phyloP scores from a whole-genome alignment of 2,113 vertebrate genomes.

The Triplophysa siluroides region DNA sequence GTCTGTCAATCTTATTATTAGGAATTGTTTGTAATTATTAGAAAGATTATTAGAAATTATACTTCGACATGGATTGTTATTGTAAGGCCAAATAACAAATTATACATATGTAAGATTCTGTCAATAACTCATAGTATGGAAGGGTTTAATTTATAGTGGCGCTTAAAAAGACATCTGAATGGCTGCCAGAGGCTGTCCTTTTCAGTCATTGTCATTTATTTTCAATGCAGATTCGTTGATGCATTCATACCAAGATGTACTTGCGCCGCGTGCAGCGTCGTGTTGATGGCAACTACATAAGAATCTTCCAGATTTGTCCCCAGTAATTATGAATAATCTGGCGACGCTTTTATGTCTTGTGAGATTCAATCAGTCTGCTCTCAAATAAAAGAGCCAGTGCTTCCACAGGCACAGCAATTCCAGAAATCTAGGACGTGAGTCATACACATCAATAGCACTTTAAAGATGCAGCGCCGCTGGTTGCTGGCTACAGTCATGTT shows the following conservation, averaged over 20 bases:
- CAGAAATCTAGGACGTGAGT: constrained; percentile 51
- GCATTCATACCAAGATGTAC: neutral
- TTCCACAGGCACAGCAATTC: constrained; percentile 41
- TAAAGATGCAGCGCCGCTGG: constrained; percentile 18
- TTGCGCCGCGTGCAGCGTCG: constrained; percentile 4
- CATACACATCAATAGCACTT: constrained; percentile 40
- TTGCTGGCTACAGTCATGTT: constrained; percentile 10
- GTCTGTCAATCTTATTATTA: too few relatives aligned
- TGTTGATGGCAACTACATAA: constrained; percentile 37
- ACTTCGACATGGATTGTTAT: neutral
- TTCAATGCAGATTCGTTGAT: constrained; percentile 17
- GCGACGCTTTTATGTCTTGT: constrained; percentile 45
- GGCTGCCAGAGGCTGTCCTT: neutral
- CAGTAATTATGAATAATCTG: constrained; percentile 54
- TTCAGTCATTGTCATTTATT: neutral
- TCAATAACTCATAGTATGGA: neutral
- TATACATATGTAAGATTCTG: neutral
- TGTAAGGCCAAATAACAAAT: neutral
- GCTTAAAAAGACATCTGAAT: constrained; percentile 9
- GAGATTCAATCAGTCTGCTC: constrained; percentile 51
- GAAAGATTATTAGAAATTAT: too few relatives aligned
- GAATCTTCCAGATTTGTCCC: constrained; percentile 37
- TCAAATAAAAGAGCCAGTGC: constrained; percentile 48
- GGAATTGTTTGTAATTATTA: too few relatives aligned
- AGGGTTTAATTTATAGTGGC: neutral